Conservation (phyloP, 2,888 invertebrate species). For the Horisme vitalbata region DNA sequence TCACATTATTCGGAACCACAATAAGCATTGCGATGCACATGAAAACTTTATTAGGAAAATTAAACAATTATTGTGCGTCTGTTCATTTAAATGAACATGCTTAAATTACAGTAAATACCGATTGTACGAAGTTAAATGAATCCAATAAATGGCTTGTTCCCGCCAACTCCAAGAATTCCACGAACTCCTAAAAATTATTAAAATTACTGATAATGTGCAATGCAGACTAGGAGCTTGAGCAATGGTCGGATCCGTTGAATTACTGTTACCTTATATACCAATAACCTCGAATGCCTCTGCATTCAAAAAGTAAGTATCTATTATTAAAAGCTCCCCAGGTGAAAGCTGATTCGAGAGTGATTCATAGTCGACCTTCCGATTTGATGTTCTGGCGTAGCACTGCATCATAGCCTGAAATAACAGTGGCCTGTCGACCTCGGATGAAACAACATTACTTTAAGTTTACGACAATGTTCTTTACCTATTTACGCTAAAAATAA, state of each 20-base stretch:
- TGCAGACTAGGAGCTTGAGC: too few relatives aligned
- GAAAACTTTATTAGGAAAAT: background rate
- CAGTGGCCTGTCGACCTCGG: constrained; percentile 53
- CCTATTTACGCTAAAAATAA: constrained; percentile 44
- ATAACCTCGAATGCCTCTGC: too few relatives aligned
- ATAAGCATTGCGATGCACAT: constrained; percentile 17
- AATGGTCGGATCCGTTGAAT: too few relatives aligned
- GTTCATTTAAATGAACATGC: too few relatives aligned
- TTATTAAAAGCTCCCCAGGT: background rate
- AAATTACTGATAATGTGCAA: too few relatives aligned
- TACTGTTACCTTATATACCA: too few relatives aligned
- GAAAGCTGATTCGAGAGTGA: constrained; percentile 42
- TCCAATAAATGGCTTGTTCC: too few relatives aligned
- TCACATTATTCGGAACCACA: constrained; percentile 31
- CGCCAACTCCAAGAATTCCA: too few relatives aligned
- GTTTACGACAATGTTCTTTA: constrained; percentile 54
- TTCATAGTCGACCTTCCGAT: constrained; percentile 55
- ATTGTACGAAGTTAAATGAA: too few relatives aligned
- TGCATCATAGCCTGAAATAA: constrained; percentile 71
- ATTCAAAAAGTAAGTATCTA: too few relatives aligned
- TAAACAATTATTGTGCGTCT: background rate
- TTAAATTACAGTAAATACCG: too few relatives aligned
- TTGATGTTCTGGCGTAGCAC: constrained; percentile 36
- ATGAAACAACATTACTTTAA: constrained; percentile 41
- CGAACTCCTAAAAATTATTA: too few relatives aligned